Evolutionary conservation across 1,140 invertebrate genomes (phyloP).

Genomic region (Sinonovacula constricta): DNA sequence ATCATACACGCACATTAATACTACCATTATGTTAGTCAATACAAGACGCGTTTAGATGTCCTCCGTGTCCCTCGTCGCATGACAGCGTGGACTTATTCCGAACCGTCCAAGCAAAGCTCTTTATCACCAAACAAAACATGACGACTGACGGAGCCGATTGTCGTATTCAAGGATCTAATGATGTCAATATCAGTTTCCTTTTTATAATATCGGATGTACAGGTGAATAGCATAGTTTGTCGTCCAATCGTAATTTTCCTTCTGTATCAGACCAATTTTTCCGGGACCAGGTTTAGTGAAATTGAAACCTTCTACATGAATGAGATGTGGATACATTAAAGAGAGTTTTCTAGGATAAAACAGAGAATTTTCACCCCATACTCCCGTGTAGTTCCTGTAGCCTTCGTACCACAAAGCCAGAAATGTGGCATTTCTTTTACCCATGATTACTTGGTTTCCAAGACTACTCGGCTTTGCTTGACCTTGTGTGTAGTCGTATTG

Average conservation of each 20-base stretch:
- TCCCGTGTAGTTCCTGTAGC: neutral
- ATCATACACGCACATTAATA: too few species aligned
- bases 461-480: neutral
- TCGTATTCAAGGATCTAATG: constrained; percentile 14
- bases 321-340: neutral
- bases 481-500: constrained; percentile 1
- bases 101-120: constrained; percentile 24
- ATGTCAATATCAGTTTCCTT: neutral
- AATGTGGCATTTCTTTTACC: constrained; percentile 24
- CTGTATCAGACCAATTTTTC: neutral
- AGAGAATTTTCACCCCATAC: constrained; percentile 23
- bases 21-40: too few species aligned
- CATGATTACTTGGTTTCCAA: constrained; percentile 14
- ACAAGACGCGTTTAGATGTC: too few species aligned
- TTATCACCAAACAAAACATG: constrained; percentile 33
- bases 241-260: constrained; percentile 27
- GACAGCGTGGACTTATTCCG: too few species aligned
- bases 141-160: neutral
- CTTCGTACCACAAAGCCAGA: constrained; percentile 24
- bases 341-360: constrained; percentile 5
- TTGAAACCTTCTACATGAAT: constrained; percentile 25
- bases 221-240: constrained; percentile 11
- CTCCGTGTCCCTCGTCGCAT: too few species aligned
- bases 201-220: constrained; percentile 13
- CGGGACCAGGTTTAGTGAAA: neutral